Evolutionary conservation across 2,797 vertebrate genomes (phyloP).

Genomic region (Thamnophis elegans): DNA sequence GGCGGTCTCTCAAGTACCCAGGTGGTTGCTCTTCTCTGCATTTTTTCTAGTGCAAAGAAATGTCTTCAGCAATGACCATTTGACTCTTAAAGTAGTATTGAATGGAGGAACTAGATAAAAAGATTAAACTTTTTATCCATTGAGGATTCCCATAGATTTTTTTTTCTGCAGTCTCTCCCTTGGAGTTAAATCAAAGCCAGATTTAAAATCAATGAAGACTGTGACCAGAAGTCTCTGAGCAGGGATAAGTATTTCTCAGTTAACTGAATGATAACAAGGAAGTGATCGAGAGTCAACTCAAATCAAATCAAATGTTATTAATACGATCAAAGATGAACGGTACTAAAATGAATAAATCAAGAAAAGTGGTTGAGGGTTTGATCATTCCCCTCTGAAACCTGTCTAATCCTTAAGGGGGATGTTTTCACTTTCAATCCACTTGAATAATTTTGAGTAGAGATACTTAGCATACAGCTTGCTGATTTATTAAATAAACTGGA

Average conservation of each 20-base stretch:
- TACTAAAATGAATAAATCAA: not conserved
- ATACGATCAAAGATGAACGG: not conserved
- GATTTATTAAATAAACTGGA: not conserved
- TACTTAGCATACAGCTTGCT: not conserved
- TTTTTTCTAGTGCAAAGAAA: not conserved
- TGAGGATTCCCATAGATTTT: not conserved
- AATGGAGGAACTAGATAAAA: not conserved
- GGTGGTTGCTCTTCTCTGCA: too few species aligned
- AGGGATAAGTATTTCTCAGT: not conserved
- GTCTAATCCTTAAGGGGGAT: not conserved
- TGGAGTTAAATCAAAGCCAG: not conserved
- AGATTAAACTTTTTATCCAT: not conserved
- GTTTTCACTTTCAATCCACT: not conserved
- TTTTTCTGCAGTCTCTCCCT: not conserved
- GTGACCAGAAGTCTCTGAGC: not conserved
- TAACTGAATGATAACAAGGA: not conserved
- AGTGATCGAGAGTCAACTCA: not conserved
- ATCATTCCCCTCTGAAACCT: not conserved
- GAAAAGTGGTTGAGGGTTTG: not conserved
- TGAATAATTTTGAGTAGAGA: not conserved
- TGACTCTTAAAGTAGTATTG: not conserved
- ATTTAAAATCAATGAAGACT: not conserved
- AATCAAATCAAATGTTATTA: not conserved
- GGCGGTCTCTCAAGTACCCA: too few species aligned
- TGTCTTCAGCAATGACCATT: not conserved